Evolutionary conservation across 1,140 invertebrate species (phyloP).

Genomic region (Dendrolimus kikuchii): DNA sequence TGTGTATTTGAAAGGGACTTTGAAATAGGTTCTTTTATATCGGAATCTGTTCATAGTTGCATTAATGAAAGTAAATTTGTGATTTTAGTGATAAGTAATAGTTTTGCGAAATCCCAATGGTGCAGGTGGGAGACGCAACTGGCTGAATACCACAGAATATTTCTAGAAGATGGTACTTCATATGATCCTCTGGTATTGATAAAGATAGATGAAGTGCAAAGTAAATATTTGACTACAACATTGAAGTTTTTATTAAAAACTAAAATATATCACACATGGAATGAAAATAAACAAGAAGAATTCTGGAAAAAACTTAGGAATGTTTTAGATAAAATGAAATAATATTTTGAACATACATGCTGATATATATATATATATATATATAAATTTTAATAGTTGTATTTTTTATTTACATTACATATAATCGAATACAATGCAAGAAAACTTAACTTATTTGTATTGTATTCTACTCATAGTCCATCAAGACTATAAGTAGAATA

Average conservation of each 20-base stretch:
- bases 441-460: too few relatives aligned
- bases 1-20: slow-evolving; percentile 80
- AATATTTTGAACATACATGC: too few relatives aligned
- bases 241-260: slow-evolving; percentile 75
- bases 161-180: slow-evolving; percentile 58
- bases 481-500: too few relatives aligned
- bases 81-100: slow-evolving; percentile 76
- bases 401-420: too few relatives aligned
- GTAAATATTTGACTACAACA: slow-evolving; percentile 70
- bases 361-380: too few relatives aligned
- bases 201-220: slow-evolving; percentile 72
- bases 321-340: slow-evolving; percentile 27
- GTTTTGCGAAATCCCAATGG: slow-evolving; percentile 78
- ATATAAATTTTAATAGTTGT: too few relatives aligned
- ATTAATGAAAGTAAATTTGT: slow-evolving; percentile 75
- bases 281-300: slow-evolving; percentile 62
- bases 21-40: slow-evolving; percentile 75
- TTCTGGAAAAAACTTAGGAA: slow-evolving; percentile 70
- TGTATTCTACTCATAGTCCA: too few relatives aligned
- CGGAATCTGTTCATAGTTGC: slow-evolving; percentile 74
- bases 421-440: too few relatives aligned
- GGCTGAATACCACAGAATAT: slow-evolving; percentile 72
- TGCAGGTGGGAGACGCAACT: slow-evolving; percentile 78
- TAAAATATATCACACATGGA: slow-evolving; percentile 75
- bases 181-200: slow-evolving; percentile 75